phyloP scores from a whole-genome alignment of 2,113 vertebrate genomes.

The Rafetus swinhoei region DNA sequence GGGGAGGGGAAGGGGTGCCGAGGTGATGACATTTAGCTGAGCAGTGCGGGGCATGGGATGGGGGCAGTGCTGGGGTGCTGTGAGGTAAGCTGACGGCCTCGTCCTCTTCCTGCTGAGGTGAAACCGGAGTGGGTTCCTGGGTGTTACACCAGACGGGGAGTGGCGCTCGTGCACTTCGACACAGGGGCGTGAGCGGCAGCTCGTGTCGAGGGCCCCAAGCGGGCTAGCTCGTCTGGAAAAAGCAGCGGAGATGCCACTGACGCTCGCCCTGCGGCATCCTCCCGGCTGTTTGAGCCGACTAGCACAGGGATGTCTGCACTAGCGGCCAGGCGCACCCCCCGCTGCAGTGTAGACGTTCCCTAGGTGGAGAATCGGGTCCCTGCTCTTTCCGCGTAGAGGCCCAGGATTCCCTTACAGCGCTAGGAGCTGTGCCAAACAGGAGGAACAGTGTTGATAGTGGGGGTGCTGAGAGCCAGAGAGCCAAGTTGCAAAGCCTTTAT shows the following conservation, averaged over 20 bases:
- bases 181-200: not conserved
- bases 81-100: not conserved
- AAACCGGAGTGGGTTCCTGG: not conserved
- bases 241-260: not conserved
- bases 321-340: not conserved
- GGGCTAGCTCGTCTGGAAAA: not conserved
- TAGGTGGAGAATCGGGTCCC: not conserved
- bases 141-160: not conserved
- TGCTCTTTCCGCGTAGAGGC: not conserved
- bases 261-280: not conserved
- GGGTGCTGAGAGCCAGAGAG: too few relatives aligned
- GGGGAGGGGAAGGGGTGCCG: not conserved
- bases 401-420: accelerated
- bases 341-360: not conserved
- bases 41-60: not conserved
- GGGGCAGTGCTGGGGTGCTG: too few relatives aligned
- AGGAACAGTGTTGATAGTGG: too few relatives aligned
- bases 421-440: not conserved
- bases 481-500: too few relatives aligned
- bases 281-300: not conserved
- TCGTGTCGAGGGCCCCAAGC: not conserved
- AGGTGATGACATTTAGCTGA: constrained; percentile 17
- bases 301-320: not conserved
- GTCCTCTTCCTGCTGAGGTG: accelerated
- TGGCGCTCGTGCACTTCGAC: accelerated